Evolutionary conservation across 2,797 vertebrate species (phyloP).

Genomic region (Rhinatrema bivittatum): DNA sequence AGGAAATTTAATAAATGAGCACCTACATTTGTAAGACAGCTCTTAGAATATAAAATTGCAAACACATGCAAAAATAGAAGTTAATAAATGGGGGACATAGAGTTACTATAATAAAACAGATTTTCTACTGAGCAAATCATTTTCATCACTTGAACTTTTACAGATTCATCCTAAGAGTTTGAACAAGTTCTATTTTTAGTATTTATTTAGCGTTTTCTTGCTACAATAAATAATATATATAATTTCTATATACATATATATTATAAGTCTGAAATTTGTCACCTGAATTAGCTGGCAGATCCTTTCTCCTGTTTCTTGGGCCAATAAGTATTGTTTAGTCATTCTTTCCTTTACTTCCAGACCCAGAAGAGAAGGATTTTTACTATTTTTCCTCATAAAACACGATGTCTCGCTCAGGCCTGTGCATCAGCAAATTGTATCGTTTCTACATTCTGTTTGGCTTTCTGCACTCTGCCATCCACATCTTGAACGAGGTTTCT

Average conservation of each 20-base stretch:
- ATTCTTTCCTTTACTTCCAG: conserved; percentile 49
- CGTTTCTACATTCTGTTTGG: conserved; percentile 56
- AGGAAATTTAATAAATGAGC: conserved; percentile 39
- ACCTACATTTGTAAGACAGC: conserved; percentile 3
- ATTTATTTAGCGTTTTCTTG: too few relatives aligned
- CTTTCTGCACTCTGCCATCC: conserved; percentile 52
- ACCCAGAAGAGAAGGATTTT: conserved; percentile 35
- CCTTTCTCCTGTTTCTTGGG: conserved; percentile 48
- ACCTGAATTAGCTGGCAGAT: conserved; percentile 53
- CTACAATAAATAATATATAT: too few relatives aligned
- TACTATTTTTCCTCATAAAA: conserved; percentile 41
- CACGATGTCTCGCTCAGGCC: conserved; percentile 48
- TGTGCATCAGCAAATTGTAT: conserved; percentile 48
- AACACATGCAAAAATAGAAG: too few relatives aligned
- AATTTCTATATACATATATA: too few relatives aligned
- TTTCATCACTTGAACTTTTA: too few relatives aligned
- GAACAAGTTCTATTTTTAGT: too few relatives aligned
- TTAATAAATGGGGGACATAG: too few relatives aligned
- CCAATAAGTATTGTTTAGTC: conserved; percentile 41
- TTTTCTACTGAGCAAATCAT: too few relatives aligned
- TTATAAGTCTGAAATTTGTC: too few relatives aligned
- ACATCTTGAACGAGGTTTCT: conserved; percentile 41
- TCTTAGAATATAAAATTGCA: too few relatives aligned
- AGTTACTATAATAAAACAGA: too few relatives aligned
- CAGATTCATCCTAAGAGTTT: too few relatives aligned